Evolutionary conservation across 1,140 invertebrate genomes (phyloP).

Genomic region (Drosophila sulfurigaster): DNA sequence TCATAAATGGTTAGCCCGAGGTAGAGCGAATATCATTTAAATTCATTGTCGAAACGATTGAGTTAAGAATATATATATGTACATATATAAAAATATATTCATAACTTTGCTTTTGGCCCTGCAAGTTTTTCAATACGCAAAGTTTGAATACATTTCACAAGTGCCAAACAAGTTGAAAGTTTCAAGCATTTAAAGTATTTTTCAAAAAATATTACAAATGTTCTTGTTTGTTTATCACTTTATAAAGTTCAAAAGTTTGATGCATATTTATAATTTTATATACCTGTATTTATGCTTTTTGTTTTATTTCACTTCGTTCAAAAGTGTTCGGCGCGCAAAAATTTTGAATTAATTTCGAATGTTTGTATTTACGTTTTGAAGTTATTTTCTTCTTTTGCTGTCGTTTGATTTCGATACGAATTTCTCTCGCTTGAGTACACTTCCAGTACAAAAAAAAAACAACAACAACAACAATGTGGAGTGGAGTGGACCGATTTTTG

Average conservation of each 20-base stretch:
- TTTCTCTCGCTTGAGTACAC: not conserved
- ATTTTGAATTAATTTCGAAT: too few species aligned
- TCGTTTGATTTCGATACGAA: not conserved
- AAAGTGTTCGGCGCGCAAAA: too few species aligned
- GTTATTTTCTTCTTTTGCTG: not conserved
- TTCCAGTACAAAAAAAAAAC: not conserved
- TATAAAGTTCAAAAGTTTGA: too few species aligned
- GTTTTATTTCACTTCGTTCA: too few species aligned
- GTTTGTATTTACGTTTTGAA: too few species aligned
- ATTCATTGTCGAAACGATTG: not conserved
- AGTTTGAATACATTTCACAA: slow-evolving; percentile 1
- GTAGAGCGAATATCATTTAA: not conserved
- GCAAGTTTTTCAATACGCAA: not conserved
- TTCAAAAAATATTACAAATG: too few species aligned
- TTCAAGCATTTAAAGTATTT: too few species aligned
- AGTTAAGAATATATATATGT: not conserved
- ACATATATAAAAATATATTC: not conserved
- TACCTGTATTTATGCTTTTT: too few species aligned
- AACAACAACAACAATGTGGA: too few species aligned
- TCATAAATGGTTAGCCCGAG: not conserved
- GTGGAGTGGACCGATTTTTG: not conserved
- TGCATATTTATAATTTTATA: too few species aligned
- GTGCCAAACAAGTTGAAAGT: too few species aligned
- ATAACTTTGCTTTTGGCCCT: not conserved
- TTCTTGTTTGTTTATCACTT: too few species aligned